Base-by-base conservation (phyloP, 2,113 vertebrate species). In the Dipodomys merriami region DNA sequence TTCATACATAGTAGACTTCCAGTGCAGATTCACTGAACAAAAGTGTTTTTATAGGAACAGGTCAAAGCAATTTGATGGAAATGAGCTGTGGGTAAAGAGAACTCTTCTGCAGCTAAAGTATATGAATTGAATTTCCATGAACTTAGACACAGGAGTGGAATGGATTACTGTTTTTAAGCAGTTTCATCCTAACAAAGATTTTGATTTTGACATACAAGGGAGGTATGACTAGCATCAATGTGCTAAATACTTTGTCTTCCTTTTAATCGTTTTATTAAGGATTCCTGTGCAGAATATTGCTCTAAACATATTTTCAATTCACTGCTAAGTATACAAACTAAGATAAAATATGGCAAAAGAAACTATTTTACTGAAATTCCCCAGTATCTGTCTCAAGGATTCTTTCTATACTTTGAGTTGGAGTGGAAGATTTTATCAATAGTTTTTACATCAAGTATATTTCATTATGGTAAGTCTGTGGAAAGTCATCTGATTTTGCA, bases 151-250 rank as follows among this genome's bases (percentile, higher is more conserved):
- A 77, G 65, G 18, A 60, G 46, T 73, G 22, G 83, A 78, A 90
- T 1, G 9, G 60, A 46, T 13, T 62, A 83, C 20, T 76, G 62
- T 68, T 90, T 88, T 25, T 22, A 80, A 90, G 69, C 78, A 78
- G 65, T 64, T 94, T 76, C 91, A 74, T 84, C 79, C 85, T 83
- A 87, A 93, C 49, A 81, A 46, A 69, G 60, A 27, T 74, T 89
- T 92, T 95, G 30, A 76, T 90, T 93, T 79, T 86, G 89, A 77
- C 30, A 92, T 5, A 77, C 16, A 64, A 62, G 53, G 53, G 16
- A 68, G 57, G 44, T 72, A 87, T 83, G 77, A 57, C 46, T 86
- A 80, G 62, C 19, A 80, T 83, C 23, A 13, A 10, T 29, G 30
- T 78, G 33, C 46, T 64, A 49, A 91, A 78, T 78, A 39, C 5